Conservation (phyloP, 2,888 invertebrate species). For the Lacanobia wlatinum region DNA sequence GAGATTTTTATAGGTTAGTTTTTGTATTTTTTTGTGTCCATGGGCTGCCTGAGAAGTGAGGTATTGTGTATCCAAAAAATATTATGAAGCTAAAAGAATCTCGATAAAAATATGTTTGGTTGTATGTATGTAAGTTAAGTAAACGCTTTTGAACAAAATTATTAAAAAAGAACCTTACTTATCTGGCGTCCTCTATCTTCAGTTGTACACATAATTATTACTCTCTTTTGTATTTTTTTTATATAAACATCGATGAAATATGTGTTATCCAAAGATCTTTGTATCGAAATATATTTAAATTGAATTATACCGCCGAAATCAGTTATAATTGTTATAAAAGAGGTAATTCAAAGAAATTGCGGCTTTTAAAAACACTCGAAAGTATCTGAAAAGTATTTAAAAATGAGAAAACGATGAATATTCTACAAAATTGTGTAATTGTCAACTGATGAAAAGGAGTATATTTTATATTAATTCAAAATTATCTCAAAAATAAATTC, state of each 20-base stretch:
- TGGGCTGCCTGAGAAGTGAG: conserved; percentile 18
- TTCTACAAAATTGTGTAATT: conserved; percentile 17
- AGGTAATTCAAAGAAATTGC: background rate
- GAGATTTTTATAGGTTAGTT: conserved; percentile 69
- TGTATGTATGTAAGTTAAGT: conserved; percentile 2
- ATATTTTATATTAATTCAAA: conserved; percentile 34
- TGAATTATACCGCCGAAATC: conserved; percentile 20
- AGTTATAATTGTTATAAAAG: conserved; percentile 1
- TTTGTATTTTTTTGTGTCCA: conserved; percentile 42
- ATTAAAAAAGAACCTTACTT: background rate
- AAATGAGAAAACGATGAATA: background rate
- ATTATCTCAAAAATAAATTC: conserved; percentile 35
- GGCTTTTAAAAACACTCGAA: background rate
- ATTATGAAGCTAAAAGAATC: conserved; percentile 36
- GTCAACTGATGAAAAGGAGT: conserved; percentile 3
- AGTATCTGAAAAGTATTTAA: conserved; percentile 6
- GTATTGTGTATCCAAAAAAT: background rate
- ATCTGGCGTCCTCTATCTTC: conserved; percentile 36
- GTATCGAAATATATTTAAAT: conserved; percentile 63
- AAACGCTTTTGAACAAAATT: conserved; percentile 5
- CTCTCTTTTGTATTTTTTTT: conserved; percentile 51
- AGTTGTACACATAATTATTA: conserved; percentile 52
- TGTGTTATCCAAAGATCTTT: conserved; percentile 72
- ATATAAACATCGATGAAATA: conserved; percentile 60
- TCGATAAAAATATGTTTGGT: conserved; percentile 19